phyloP scores from a whole-genome alignment of 92 coral and sea anemone genomes.

The Epizoanthus scotinus region DNA sequence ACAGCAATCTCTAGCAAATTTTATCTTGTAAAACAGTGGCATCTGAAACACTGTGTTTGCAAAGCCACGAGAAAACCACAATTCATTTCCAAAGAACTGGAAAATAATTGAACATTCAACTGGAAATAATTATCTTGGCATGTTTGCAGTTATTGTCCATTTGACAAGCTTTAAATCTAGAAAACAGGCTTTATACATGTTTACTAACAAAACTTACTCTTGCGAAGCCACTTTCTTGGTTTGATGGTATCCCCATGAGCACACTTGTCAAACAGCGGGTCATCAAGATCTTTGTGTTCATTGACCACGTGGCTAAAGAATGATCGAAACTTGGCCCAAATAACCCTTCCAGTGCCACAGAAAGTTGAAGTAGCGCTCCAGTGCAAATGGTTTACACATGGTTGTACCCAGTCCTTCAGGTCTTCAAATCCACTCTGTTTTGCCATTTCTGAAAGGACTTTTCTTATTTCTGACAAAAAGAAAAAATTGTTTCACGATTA shows the following conservation, averaged over 20 bases:
- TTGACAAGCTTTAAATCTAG: background rate
- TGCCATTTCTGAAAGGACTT: slow-evolving; percentile 39
- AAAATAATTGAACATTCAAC: background rate
- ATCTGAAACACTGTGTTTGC: slow-evolving; percentile 2
- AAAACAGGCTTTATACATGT: slow-evolving; percentile 3
- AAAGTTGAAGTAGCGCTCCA: slow-evolving; percentile 63
- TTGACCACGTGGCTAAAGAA: slow-evolving; percentile 60
- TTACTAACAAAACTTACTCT: slow-evolving; percentile 38
- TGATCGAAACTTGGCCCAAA: slow-evolving; percentile 42
- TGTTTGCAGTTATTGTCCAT: background rate
- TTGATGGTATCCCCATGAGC: slow-evolving; percentile 45
- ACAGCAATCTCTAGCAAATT: background rate
- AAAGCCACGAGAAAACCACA: slow-evolving; percentile 8
- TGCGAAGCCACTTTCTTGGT: slow-evolving; percentile 55
- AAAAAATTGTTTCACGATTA: background rate
- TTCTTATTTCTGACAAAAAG: slow-evolving; percentile 32
- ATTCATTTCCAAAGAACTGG: slow-evolving; percentile 6
- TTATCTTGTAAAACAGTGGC: background rate
- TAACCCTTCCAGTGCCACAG: slow-evolving; percentile 51
- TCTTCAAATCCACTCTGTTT: slow-evolving; percentile 50
- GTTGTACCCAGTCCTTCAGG: slow-evolving; percentile 51
- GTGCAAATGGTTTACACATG: slow-evolving; percentile 55
- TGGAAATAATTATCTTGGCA: background rate
- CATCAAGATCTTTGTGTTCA: slow-evolving; percentile 38
- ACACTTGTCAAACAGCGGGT: slow-evolving; percentile 51